Evolutionary conservation across 1,140 invertebrate species (phyloP).

Genomic region (Teleogryllus occipitalis): DNA sequence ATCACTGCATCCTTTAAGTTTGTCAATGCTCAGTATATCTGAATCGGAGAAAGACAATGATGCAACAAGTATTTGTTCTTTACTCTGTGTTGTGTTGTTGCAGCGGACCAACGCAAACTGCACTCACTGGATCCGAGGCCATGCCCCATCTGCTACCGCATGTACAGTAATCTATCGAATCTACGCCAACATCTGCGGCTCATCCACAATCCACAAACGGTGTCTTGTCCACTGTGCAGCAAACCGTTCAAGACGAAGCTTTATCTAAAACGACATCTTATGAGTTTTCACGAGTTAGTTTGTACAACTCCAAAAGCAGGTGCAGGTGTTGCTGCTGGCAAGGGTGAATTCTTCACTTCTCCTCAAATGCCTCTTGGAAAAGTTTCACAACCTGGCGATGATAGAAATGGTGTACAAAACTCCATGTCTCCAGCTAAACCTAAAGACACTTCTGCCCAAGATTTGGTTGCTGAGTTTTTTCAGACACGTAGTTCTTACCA

Average conservation of each 20-base stretch:
- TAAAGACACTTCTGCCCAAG: background rate
- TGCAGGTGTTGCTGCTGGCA: slow-evolving; percentile 32
- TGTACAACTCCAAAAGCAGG: slow-evolving; percentile 32
- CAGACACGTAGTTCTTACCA: background rate
- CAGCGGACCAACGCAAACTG: slow-evolving; percentile 38
- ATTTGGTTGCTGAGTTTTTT: background rate
- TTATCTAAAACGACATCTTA: slow-evolving; percentile 60
- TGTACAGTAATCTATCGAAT: slow-evolving; percentile 72
- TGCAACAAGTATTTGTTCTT: slow-evolving; percentile 7
- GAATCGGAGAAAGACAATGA: background rate
- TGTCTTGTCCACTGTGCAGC: slow-evolving; percentile 60
- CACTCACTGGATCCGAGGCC: slow-evolving; percentile 58
- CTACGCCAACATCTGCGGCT: slow-evolving; percentile 69
- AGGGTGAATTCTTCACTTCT: background rate
- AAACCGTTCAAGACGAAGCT: slow-evolving; percentile 71
- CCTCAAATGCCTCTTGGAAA: slow-evolving; percentile 18
- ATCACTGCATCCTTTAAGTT: background rate
- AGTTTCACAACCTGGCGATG: background rate
- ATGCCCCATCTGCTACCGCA: slow-evolving; percentile 66
- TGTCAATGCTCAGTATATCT: background rate
- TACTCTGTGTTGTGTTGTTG: slow-evolving; percentile 20
- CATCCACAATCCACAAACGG: slow-evolving; percentile 68
- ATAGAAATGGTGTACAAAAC: background rate
- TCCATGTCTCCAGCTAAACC: background rate
- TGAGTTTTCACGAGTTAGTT: slow-evolving; percentile 46